Percentiles rank a stretch among this genome's conserved stretches.
Evolutionary conservation across 2,888 invertebrate species (phyloP).

Genomic region (Chloroclystis v-ata): DNA sequence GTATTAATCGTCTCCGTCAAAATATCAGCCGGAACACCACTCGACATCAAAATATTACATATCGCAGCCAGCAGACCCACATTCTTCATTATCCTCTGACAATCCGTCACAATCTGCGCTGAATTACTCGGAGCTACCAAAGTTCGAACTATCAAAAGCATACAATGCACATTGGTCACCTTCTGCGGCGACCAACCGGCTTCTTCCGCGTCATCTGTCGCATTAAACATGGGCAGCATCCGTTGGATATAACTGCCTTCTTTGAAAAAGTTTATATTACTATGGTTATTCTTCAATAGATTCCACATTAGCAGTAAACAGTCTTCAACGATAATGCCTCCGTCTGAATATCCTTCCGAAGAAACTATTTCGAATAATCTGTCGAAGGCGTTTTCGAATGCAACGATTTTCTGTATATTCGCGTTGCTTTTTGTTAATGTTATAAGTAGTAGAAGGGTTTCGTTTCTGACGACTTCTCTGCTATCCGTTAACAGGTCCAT

Average conservation of each 20-base stretch:
- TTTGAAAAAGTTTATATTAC: conserved; percentile 99
- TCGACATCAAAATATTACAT: conserved; percentile 95
- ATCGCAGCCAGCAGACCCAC: conserved; percentile 82
- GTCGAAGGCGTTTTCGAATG: conserved; percentile 99
- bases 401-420: conserved; percentile 99
- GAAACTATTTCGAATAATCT: conserved; percentile 94
- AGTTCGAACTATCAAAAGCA: conserved; percentile 92
- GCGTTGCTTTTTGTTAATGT: conserved; percentile 95
- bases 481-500: conserved; percentile 97
- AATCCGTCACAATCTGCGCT: conserved; percentile 86
- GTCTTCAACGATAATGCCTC: conserved; percentile 99
- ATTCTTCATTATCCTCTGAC: conserved; percentile 93
- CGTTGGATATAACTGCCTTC: conserved; percentile 97
- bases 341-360: conserved; percentile 94
- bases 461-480: conserved; percentile 96
- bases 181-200: conserved; percentile 95
- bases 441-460: conserved; percentile 92
- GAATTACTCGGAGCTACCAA: conserved; percentile 97
- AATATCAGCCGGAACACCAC: conserved; percentile 97
- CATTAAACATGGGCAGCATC: conserved; percentile 91
- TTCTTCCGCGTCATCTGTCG: conserved; percentile 84
- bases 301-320: conserved; percentile 95
- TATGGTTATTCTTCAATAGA: conserved; percentile 94
- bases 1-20: conserved; percentile 97
- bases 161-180: conserved; percentile 94